Evolutionary conservation across 2,113 vertebrate species (phyloP).

Genomic region (Aptenodytes forsteri): DNA sequence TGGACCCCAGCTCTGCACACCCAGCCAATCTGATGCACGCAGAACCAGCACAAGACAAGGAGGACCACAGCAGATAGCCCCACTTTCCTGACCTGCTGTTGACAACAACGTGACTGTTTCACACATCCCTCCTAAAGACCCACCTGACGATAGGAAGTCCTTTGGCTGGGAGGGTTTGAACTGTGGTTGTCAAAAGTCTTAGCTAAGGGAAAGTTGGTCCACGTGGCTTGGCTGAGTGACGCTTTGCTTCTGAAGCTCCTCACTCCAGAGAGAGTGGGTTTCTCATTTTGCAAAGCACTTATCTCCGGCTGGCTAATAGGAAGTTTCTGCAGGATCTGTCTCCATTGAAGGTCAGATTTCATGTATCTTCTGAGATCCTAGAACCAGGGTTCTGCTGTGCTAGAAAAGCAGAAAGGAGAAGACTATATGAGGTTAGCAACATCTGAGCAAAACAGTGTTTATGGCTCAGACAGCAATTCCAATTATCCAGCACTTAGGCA

Average conservation of each 20-base stretch:
- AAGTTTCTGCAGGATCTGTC: not conserved
- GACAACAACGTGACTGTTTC: not conserved
- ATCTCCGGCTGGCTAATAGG: not conserved
- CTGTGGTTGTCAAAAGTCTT: not conserved
- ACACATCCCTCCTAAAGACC: not conserved
- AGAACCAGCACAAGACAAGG: not conserved
- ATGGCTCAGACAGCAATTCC: constrained; percentile 38
- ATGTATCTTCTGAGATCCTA: not conserved
- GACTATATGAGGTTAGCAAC: not conserved
- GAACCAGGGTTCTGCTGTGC: not conserved
- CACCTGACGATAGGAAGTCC: not conserved
- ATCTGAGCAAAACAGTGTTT: not conserved
- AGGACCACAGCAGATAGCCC: not conserved
- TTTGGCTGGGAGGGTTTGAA: not conserved
- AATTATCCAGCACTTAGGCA: constrained; percentile 59
- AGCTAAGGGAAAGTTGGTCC: not conserved
- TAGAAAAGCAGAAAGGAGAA: not conserved
- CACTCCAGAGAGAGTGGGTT: not conserved
- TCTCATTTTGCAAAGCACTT: not conserved
- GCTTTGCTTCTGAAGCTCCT: not conserved
- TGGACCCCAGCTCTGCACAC: not conserved
- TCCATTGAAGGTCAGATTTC: not conserved
- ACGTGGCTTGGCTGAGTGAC: not conserved
- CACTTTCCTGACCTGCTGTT: not conserved
- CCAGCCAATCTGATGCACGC: not conserved